A percentile compares a stretch with the other conserved stretches of the same genome.
phyloP scores from a whole-genome alignment of 1,140 invertebrate genomes.

The Drosophila ironensis region DNA sequence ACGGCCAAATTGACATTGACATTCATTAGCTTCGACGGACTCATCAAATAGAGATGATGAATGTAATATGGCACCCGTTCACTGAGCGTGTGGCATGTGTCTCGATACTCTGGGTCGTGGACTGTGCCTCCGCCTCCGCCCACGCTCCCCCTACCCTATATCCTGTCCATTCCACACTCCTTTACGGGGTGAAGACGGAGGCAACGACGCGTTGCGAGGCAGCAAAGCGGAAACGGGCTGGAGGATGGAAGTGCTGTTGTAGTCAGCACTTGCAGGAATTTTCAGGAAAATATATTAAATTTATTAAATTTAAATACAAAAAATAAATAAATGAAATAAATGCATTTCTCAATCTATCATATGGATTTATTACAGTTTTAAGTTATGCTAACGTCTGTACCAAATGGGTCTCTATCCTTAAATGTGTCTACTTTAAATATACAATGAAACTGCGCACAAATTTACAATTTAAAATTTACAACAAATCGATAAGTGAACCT shows the following conservation, averaged over 20 bases:
- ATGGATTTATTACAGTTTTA: too few species aligned
- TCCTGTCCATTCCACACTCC: neutral
- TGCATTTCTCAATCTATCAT: too few species aligned
- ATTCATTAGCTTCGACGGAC: conserved; percentile 28
- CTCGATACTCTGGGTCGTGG: neutral
- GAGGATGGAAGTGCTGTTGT: conserved; percentile 16
- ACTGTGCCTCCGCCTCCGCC: neutral
- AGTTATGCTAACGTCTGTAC: too few species aligned
- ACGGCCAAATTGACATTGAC: conserved; percentile 54
- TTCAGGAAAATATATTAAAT: neutral
- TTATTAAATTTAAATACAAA: neutral
- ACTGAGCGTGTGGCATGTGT: conserved; percentile 41
- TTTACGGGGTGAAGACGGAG: conserved; percentile 10
- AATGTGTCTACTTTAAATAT: too few species aligned
- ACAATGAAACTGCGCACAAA: too few species aligned
- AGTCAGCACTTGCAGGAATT: conserved; percentile 2
- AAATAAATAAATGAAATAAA: too few species aligned
- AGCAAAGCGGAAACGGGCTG: conserved; percentile 67
- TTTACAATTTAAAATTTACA: too few species aligned
- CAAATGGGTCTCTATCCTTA: too few species aligned
- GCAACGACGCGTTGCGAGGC: conserved; percentile 54
- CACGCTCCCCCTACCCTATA: neutral
- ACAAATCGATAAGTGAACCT: too few species aligned
- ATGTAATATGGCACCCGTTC: conserved; percentile 34
- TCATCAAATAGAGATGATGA: conserved; percentile 40